Evolutionary conservation across 2,797 vertebrate genomes (phyloP).

Genomic region (Chelmon rostratus): DNA sequence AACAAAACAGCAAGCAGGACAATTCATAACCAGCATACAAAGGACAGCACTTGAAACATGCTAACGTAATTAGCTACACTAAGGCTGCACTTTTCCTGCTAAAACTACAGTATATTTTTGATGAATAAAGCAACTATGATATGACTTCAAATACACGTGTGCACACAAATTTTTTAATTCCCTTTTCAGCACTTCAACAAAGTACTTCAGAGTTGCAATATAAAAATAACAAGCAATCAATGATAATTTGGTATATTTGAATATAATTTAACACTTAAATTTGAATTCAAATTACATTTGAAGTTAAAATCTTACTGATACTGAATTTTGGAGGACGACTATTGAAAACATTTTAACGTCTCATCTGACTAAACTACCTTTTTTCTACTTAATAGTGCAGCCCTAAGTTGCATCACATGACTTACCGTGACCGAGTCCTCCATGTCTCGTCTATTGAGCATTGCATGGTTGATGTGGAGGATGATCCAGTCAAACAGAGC

Average conservation of each 20-base stretch:
- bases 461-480: slow-evolving; percentile 95
- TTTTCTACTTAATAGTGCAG: background rate
- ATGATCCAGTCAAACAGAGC: slow-evolving; percentile 97
- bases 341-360: background rate
- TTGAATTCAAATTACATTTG: background rate
- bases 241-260: background rate
- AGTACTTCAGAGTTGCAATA: background rate
- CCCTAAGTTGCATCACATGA: background rate
- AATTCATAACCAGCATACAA: background rate
- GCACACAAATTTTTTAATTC: background rate
- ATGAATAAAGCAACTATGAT: background rate
- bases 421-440: slow-evolving; percentile 92
- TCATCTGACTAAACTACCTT: background rate
- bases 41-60: background rate
- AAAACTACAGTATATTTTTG: background rate
- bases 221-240: background rate
- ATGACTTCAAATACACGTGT: background rate
- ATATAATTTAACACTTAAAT: background rate
- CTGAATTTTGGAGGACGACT: background rate
- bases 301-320: background rate
- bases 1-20: slow-evolving; percentile 33
- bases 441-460: slow-evolving; percentile 95
- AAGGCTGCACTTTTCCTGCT: background rate
- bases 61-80: background rate
- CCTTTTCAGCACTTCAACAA: background rate